Percentiles rank a stretch among this genome's conserved stretches.
Evolutionary conservation across 2,113 vertebrate species (phyloP).

Genomic region (Leptobrachium leishanense): DNA sequence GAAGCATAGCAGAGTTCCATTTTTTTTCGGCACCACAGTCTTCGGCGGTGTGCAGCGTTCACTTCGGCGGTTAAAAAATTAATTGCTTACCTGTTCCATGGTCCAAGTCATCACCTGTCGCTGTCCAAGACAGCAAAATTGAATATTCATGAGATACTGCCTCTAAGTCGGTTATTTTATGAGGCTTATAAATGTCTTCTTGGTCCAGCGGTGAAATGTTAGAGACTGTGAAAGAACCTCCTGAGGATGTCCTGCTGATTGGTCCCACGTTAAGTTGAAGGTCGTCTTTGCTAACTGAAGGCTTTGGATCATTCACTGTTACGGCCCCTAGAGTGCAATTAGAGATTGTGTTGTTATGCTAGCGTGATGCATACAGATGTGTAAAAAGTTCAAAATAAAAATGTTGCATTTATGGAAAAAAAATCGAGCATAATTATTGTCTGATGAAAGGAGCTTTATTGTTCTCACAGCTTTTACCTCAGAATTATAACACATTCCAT

Average conservation of each 20-base stretch:
- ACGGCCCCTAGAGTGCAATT: conserved; percentile 54
- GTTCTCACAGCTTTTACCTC: no score
- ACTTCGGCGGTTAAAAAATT: no score
- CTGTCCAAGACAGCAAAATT: conserved; percentile 63
- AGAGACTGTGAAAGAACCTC: conserved; percentile 56
- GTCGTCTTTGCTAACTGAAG: conserved; percentile 46
- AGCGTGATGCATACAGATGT: no score
- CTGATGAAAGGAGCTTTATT: no score
- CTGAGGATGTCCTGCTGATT: conserved; percentile 60
- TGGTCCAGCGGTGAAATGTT: conserved; percentile 40
- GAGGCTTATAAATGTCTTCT: conserved; percentile 58
- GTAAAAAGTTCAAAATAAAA: neutral
- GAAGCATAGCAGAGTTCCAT: no score
- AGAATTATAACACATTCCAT: no score
- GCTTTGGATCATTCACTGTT: conserved; percentile 61
- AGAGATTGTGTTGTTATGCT: no score
- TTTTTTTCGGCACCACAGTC: no score
- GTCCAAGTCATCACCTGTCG: conserved; percentile 64
- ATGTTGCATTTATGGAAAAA: neutral
- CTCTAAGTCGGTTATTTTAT: conserved; percentile 64
- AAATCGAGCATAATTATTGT: no score
- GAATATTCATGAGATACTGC: conserved; percentile 51
- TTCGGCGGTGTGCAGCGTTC: no score
- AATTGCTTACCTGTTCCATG: conserved; percentile 64
- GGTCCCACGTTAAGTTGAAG: conserved; percentile 48